These are phyloP conservation scores for Archocentrus centrarchus DNA, from an alignment of 2,113 vertebrate species.

Conservation along the genomic window DNA sequence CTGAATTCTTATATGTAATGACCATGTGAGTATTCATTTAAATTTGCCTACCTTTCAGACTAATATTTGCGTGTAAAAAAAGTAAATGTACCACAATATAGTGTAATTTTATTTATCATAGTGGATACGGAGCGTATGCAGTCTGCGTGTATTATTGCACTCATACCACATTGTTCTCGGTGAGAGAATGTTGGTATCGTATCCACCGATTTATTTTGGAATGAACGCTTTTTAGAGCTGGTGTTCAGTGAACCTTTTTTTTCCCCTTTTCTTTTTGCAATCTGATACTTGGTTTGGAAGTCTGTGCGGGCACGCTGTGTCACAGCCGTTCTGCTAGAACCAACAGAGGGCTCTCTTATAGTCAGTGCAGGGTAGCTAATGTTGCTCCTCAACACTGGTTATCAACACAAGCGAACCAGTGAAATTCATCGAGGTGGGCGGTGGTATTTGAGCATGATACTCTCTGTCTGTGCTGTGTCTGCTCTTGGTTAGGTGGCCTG, in stretches of 20 bases:
- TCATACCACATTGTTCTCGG: neutral
- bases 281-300: slow-evolving; percentile 38
- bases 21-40: neutral
- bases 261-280: neutral
- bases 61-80: neutral
- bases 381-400: slow-evolving; percentile 42
- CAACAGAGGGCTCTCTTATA: slow-evolving; percentile 78
- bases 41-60: neutral
- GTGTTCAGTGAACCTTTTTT: neutral
- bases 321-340: slow-evolving; percentile 34
- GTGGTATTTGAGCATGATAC: slow-evolving; percentile 31
- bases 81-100: neutral
- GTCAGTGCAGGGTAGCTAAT: slow-evolving; percentile 24
- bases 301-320: slow-evolving; percentile 36
- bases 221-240: slow-evolving; percentile 10
- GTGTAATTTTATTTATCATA: neutral
- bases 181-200: slow-evolving; percentile 8
- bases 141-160: slow-evolving; percentile 14
- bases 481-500: slow-evolving; percentile 74
- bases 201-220: slow-evolving; percentile 14
- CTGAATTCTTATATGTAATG: neutral
- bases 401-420: slow-evolving; percentile 49
- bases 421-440: slow-evolving; percentile 59
- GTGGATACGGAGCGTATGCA: neutral
- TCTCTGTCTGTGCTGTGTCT: slow-evolving; percentile 59